A percentile compares a stretch with the other conserved stretches of the same genome.
phyloP scores from a whole-genome alignment of 2,113 vertebrate species.

The Felis catus region F.catus_Fca126_mat1.0 CM031423.1:82204501-82205000 shows the following conservation, averaged over 20 bases:
- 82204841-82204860: background rate
- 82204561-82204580: background rate
- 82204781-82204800: background rate
- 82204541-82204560: background rate
- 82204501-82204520: background rate
- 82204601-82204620: background rate
- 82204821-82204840: background rate
- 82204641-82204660: background rate
- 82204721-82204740: background rate
- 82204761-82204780: background rate
- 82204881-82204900: background rate
- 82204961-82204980: no score
- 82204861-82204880: background rate
- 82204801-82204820: background rate
- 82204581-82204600: background rate
- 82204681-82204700: background rate
- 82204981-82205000: background rate
- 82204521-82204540: background rate
- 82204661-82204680: background rate
- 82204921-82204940: background rate
- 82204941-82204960: background rate
- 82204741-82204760: background rate
- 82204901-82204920: background rate
- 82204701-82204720: background rate
- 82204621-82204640: background rate